Evolutionary conservation across 1,140 invertebrate species (phyloP), one percentile per base, ranked within the genome.

Genomic region (Hydropsyche tenuis): DNA sequence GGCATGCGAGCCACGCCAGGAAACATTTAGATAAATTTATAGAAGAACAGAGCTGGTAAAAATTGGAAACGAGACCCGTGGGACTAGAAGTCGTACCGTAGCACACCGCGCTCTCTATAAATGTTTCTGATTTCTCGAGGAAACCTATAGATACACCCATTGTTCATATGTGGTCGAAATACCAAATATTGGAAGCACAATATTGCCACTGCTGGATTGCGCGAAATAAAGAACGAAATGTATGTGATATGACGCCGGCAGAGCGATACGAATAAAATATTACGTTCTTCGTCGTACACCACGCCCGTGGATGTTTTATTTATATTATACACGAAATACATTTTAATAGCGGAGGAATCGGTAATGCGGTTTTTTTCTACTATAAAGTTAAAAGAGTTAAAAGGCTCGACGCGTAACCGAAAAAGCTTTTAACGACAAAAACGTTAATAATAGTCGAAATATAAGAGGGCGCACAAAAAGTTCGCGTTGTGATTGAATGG

Each of bases 1-100:
- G 20, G 48, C 16, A 53, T 53, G n/a, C 48, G 30, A 53, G 48
- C 48, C 48, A 1, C 48, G 48, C 16, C 6, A 37, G 60, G 60
- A 63, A 63, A 63, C 23, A 63, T 63, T 63, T 63, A 63, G 60
- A 63, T 30, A 63, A 63, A 63, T 63, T 30, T 63, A 63, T 37
- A 63, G 27, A 6, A 63, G 60, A 63, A 14, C n/a, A 14, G 9
- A 37, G 14, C 23, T 27, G 7, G 23, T 30, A 63, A 63, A 63
- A 63, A 27, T 27, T 27, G 27, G 60, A 37, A 63, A 63, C 27
- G 60, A 63, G 27, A 63, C 60, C 23, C 60, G 25, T n/a, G 60
- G 60, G 60, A 37, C 11, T n/a, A 22, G 23, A 63, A 63, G 16
- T 16, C 27, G 60, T 63, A 14, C 60, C 23, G 48, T 20, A 53